Evolutionary conservation across 2,888 invertebrate genomes (phyloP).

Genomic region (Nomada fabriciana): DNA sequence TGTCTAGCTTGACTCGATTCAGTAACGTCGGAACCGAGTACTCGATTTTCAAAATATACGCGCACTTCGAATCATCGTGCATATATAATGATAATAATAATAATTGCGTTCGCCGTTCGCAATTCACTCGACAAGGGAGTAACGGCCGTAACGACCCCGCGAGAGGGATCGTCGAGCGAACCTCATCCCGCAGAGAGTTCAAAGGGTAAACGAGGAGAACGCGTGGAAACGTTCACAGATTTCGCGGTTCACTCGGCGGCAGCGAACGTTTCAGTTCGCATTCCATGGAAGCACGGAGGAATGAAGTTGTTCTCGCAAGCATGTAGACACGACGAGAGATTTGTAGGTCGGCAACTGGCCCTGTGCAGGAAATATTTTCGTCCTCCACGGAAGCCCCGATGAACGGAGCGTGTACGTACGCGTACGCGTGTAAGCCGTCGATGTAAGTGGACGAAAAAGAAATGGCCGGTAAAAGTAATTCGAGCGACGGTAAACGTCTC

Average conservation of each 20-base stretch:
- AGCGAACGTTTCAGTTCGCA: conserved; percentile 77
- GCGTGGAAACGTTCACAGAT: conserved; percentile 12
- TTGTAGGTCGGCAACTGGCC: conserved; percentile 57
- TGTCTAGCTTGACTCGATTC: not conserved
- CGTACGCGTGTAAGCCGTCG: not conserved
- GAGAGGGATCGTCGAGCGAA: conserved; percentile 12
- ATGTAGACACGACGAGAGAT: conserved; percentile 74
- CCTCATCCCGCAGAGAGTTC: conserved; percentile 1
- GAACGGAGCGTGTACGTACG: not conserved
- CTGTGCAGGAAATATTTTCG: conserved; percentile 61
- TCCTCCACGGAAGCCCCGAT: conserved; percentile 22
- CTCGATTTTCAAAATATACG: not conserved
- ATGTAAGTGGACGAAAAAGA: not conserved
- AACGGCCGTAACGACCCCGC: conserved; percentile 19
- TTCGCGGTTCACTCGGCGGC: conserved; percentile 37
- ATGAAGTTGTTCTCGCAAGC: conserved; percentile 76
- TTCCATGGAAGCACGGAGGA: conserved; percentile 77
- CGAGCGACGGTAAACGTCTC: conserved; percentile 31
- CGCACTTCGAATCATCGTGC: not conserved
- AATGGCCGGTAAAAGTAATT: conserved; percentile 51
- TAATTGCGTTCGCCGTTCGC: not conserved
- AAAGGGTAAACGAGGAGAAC: conserved; percentile 31
- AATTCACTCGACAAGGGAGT: conserved; percentile 1
- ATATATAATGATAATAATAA: too few relatives aligned
- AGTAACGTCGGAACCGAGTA: not conserved